Percentiles rank a stretch among this genome's conserved stretches.
These are phyloP conservation scores for Trissolcus basalis DNA, from an alignment of 1,140 invertebrate genomes.

Conservation along the genomic window DNA sequence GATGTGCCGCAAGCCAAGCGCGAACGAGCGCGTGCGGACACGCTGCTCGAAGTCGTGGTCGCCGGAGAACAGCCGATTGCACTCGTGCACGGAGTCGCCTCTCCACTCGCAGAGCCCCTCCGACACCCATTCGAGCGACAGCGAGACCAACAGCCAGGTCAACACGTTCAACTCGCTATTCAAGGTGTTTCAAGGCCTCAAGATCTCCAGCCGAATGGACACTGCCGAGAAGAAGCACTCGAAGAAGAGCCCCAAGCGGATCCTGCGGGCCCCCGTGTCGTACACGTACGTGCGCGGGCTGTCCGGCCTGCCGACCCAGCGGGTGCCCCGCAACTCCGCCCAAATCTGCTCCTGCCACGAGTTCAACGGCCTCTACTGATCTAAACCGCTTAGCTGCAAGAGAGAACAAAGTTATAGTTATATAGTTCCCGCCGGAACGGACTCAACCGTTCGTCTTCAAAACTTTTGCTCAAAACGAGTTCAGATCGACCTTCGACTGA, in stretches of 20 bases:
- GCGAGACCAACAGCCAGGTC: slow-evolving; percentile 76
- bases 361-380: slow-evolving; percentile 46
- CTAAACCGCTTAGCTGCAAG: background rate
- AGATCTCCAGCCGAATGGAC: slow-evolving; percentile 78
- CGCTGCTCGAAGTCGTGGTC: slow-evolving; percentile 70
- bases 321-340: slow-evolving; percentile 79
- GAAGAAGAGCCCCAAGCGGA: slow-evolving; percentile 81
- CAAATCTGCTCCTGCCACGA: slow-evolving; percentile 64
- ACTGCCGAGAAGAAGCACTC: slow-evolving; percentile 64
- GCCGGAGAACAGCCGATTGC: slow-evolving; percentile 49
- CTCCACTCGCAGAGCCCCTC: slow-evolving; percentile 67
- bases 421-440: slow-evolving; percentile 18
- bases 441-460: slow-evolving; percentile 44
- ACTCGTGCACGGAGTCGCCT: slow-evolving; percentile 55
- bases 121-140: slow-evolving; percentile 73
- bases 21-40: slow-evolving; percentile 47
- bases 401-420: background rate
- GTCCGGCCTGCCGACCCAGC: slow-evolving; percentile 86
- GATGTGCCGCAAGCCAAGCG: slow-evolving; percentile 46
- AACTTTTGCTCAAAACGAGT: slow-evolving; percentile 46
- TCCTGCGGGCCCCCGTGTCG: slow-evolving; percentile 83
- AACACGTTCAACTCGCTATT: slow-evolving; percentile 81
- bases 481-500: slow-evolving; percentile 41
- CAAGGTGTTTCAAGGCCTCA: slow-evolving; percentile 82
- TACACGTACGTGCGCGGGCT: slow-evolving; percentile 87